Conservation (phyloP, 2,888 invertebrate species). For the Callosobruchus maculatus region DNA sequence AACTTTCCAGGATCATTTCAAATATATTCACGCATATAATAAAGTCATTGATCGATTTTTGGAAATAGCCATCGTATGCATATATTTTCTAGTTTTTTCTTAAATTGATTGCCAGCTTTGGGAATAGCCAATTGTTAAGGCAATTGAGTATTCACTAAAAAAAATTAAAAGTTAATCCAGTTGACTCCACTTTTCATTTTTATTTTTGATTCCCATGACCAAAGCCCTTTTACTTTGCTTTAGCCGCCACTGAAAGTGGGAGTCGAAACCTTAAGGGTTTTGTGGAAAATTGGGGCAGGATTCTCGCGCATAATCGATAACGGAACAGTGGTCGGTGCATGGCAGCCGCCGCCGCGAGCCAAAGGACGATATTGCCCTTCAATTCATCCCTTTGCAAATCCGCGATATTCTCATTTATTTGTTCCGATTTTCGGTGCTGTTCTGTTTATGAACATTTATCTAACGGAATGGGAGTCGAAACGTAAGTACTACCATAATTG, state of each 20-base stretch:
- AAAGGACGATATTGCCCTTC: slow-evolving; percentile 31
- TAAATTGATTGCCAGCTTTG: too few relatives aligned
- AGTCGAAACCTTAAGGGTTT: neutral
- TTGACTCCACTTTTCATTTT: too few relatives aligned
- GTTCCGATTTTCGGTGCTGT: neutral
- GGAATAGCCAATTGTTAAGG: too few relatives aligned
- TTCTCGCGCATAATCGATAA: slow-evolving; percentile 43
- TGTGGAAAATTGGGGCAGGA: slow-evolving; percentile 12
- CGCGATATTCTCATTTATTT: neutral
- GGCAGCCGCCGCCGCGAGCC: slow-evolving; percentile 15
- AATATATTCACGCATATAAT: too few relatives aligned
- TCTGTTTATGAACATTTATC: neutral
- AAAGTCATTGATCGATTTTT: too few relatives aligned
- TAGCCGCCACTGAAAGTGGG: neutral
- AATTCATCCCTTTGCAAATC: neutral
- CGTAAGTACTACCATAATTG: neutral
- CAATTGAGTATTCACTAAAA: too few relatives aligned
- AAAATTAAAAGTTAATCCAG: too few relatives aligned
- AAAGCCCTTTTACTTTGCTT: too few relatives aligned
- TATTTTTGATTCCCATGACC: too few relatives aligned
- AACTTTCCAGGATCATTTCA: too few relatives aligned
- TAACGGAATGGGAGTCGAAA: neutral
- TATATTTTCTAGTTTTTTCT: too few relatives aligned
- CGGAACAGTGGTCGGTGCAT: neutral
- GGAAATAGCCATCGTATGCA: too few relatives aligned